Evolutionary conservation across 2,888 invertebrate species (phyloP).

Genomic region (Standfussiana lucernea): DNA sequence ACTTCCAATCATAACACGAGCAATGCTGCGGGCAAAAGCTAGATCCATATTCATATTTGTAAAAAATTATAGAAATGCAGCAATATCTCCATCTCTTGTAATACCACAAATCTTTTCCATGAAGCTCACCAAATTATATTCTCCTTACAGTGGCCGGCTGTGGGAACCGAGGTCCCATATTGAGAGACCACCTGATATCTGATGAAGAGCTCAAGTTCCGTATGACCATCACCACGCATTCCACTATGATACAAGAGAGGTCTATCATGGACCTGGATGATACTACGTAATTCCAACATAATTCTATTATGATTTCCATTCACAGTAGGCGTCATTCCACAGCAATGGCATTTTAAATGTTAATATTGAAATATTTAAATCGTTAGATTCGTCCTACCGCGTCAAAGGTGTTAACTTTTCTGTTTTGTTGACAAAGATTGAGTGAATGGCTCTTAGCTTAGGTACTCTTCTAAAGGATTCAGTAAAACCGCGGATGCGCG

Average conservation of each 20-base stretch:
- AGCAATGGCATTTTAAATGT: neutral
- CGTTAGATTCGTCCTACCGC: neutral
- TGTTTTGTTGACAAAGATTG: neutral
- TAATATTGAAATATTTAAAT: neutral
- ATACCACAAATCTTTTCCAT: neutral
- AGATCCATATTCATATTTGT: too few species aligned
- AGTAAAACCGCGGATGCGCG: neutral
- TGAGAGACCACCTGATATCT: conserved; percentile 75
- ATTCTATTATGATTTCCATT: neutral
- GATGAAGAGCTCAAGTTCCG: conserved; percentile 85
- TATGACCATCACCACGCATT: conserved; percentile 79
- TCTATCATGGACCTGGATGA: conserved; percentile 76
- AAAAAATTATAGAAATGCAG: neutral
- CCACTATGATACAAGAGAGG: conserved; percentile 81
- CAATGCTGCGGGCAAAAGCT: neutral
- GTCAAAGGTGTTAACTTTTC: neutral
- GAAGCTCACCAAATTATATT: conserved; percentile 3
- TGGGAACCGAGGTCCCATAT: conserved; percentile 82
- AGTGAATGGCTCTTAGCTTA: neutral
- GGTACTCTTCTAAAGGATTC: neutral
- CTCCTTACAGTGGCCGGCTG: conserved; percentile 86
- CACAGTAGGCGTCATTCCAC: neutral
- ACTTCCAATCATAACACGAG: neutral
- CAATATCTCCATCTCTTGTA: too few species aligned
- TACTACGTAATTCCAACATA: conserved; percentile 39